Percentiles rank a stretch among this genome's conserved stretches.
Evolutionary conservation across 2,888 invertebrate species (phyloP).

Genomic region (Nemotelus nigrinus): DNA sequence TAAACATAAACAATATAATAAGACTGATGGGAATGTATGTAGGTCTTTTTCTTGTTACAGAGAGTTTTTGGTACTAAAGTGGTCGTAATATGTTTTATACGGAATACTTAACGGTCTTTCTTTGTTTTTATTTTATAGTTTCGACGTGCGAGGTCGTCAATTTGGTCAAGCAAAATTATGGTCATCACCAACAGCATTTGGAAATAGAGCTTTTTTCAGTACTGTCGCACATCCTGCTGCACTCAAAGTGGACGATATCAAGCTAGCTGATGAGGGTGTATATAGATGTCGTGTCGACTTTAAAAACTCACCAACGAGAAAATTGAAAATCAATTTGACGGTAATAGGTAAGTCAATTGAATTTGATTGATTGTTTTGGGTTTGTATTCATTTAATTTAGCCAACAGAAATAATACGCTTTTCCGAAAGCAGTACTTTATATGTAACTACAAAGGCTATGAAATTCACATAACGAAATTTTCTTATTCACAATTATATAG

Average conservation of each 20-base stretch:
- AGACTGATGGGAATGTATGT: constrained; percentile 10
- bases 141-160: constrained; percentile 79
- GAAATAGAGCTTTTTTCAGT: constrained; percentile 85
- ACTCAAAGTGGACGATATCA: constrained; percentile 73
- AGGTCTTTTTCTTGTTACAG: background rate
- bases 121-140: constrained; percentile 66
- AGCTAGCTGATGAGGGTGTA: constrained; percentile 73
- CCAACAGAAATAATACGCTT: no score
- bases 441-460: no score
- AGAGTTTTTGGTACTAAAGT: background rate
- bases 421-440: no score
- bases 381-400: no score
- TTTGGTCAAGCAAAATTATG: constrained; percentile 82
- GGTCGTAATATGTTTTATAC: constrained; percentile 30
- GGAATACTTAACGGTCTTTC: constrained; percentile 23
- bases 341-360: constrained; percentile 72
- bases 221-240: constrained; percentile 83
- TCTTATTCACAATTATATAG: no score
- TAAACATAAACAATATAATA: constrained; percentile 34
- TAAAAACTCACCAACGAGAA: constrained; percentile 77
- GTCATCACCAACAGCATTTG: constrained; percentile 80
- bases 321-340: constrained; percentile 78
- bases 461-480: no score
- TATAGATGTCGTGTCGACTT: constrained; percentile 81
- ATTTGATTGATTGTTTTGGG: no score